phyloP scores from a whole-genome alignment of 2,797 vertebrate species.

The Sternotherus odoratus region DNA sequence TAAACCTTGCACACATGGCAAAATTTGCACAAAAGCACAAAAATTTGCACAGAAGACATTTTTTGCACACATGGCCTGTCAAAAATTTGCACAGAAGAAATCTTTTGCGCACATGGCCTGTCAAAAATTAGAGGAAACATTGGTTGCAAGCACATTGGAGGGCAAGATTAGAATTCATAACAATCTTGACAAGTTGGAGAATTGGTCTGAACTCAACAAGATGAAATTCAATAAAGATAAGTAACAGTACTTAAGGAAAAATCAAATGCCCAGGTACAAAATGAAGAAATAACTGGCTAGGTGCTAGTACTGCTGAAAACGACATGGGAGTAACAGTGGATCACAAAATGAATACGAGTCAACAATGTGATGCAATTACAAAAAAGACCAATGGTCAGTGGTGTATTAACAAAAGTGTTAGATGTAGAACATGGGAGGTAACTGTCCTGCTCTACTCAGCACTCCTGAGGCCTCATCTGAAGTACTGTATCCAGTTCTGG shows the following conservation, averaged over 20 bases:
- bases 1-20: too few species aligned
- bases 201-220: neutral
- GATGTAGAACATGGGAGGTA: neutral
- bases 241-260: neutral
- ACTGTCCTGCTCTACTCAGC: neutral
- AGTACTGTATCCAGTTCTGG: neutral
- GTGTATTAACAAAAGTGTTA: neutral
- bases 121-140: too few species aligned
- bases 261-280: neutral
- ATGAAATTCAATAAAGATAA: neutral
- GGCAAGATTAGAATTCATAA: neutral
- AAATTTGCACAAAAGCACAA: too few species aligned
- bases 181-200: neutral
- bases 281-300: neutral
- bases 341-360: neutral
- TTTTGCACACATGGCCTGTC: too few species aligned
- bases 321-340: neutral
- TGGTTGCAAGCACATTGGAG: neutral
- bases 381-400: neutral
- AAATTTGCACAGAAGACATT: too few species aligned
- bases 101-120: too few species aligned
- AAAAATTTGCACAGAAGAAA: too few species aligned
- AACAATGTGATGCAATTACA: neutral
- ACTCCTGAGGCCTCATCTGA: neutral
- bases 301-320: too few species aligned